Conservation (phyloP, 2,888 invertebrate genomes). For the Linyphia triangularis region DNA sequence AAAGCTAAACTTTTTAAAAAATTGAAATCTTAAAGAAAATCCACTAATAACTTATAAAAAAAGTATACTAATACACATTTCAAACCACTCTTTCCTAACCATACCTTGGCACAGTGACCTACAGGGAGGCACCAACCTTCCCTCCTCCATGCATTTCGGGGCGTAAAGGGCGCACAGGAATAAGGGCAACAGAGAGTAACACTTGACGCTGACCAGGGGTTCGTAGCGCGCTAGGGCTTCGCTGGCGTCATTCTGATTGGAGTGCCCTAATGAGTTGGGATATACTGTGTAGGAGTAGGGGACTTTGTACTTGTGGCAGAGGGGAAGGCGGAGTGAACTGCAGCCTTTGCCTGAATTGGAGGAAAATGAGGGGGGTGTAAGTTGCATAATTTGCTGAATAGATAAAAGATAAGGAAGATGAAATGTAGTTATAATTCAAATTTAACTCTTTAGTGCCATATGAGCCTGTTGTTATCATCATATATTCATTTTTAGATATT, state of each 20-base stretch:
- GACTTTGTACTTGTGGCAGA: conserved; percentile 77
- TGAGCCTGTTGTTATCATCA: too few relatives aligned
- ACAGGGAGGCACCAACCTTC: conserved; percentile 72
- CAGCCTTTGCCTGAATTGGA: conserved; percentile 65
- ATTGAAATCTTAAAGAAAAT: too few relatives aligned
- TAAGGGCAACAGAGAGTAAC: conserved; percentile 76
- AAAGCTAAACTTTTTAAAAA: too few relatives aligned
- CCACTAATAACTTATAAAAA: too few relatives aligned
- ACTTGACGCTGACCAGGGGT: conserved; percentile 76
- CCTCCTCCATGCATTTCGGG: conserved; percentile 74
- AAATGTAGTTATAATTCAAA: too few relatives aligned
- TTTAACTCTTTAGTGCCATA: too few relatives aligned
- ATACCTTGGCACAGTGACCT: conserved; percentile 75
- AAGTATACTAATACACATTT: too few relatives aligned
- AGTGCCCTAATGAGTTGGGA: conserved; percentile 75
- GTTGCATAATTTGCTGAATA: not conserved
- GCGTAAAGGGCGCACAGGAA: conserved; percentile 77
- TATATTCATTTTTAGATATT: too few relatives aligned
- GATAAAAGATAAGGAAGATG: too few relatives aligned
- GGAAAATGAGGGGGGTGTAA: not conserved
- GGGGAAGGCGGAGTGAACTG: conserved; percentile 74
- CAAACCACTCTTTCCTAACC: too few relatives aligned
- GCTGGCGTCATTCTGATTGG: conserved; percentile 74
- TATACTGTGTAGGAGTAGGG: conserved; percentile 76
- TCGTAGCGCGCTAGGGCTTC: conserved; percentile 75